A percentile compares a stretch with the other conserved stretches of the same genome.
These are phyloP conservation scores for Epirrhoe alternata DNA, from an alignment of 2,888 invertebrate genomes.

Conservation along the genomic window DNA sequence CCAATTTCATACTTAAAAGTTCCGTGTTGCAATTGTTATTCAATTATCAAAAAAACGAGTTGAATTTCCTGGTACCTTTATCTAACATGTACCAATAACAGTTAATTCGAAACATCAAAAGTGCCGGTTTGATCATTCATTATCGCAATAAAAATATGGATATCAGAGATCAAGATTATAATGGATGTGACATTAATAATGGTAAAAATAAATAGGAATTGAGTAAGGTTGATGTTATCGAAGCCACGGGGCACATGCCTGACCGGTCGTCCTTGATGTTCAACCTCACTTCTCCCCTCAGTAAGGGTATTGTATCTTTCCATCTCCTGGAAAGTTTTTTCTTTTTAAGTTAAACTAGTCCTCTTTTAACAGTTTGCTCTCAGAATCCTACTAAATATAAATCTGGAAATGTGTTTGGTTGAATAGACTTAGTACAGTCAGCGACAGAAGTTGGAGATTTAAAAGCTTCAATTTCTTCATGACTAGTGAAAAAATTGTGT, in stretches of 20 bases:
- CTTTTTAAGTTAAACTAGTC: conserved; percentile 9
- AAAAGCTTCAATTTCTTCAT: too few relatives aligned
- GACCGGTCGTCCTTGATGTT: conserved; percentile 46
- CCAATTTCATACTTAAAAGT: conserved; percentile 6
- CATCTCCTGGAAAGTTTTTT: conserved; percentile 15
- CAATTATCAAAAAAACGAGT: conserved; percentile 11
- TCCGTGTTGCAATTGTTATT: conserved; percentile 10
- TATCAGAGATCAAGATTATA: conserved; percentile 38
- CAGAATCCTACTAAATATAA: too few relatives aligned
- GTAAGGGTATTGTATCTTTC: conserved; percentile 20
- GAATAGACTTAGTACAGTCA: too few relatives aligned
- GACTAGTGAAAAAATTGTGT: too few relatives aligned
- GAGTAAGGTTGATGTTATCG: conserved; percentile 44
- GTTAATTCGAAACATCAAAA: conserved; percentile 24
- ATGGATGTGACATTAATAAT: conserved; percentile 24
- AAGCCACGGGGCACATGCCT: conserved; percentile 41
- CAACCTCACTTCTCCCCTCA: conserved; percentile 24
- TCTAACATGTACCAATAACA: conserved; percentile 10
- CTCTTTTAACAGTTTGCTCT: neutral
- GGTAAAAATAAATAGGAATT: conserved; percentile 40
- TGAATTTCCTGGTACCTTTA: conserved; percentile 24
- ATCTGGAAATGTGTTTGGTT: too few relatives aligned
- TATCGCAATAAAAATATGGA: conserved; percentile 35
- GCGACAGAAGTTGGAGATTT: too few relatives aligned
- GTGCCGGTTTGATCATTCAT: conserved; percentile 25